Conservation (phyloP, 2,797 vertebrate genomes). For the Spinus olivaceus region DNA sequence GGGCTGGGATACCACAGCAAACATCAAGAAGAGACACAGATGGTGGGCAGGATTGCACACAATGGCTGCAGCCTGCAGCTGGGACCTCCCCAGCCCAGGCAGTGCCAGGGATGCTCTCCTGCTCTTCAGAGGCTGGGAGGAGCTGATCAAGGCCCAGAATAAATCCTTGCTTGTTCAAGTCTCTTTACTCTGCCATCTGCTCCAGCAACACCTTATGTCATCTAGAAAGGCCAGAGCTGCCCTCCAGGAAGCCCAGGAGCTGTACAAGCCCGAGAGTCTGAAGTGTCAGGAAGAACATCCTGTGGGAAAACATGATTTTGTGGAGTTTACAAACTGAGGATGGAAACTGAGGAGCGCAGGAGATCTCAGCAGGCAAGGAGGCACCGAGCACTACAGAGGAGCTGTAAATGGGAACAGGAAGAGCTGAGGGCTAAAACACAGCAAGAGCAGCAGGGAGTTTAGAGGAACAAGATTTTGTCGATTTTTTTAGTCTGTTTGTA, state of each 20-base stretch:
- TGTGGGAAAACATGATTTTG: not conserved
- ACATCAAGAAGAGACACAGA: not conserved
- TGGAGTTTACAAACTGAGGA: not conserved
- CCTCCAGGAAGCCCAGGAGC: slow-evolving; percentile 33
- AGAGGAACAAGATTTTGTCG: not conserved
- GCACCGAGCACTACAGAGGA: not conserved
- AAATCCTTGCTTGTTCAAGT: not conserved
- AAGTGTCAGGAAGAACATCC: not conserved
- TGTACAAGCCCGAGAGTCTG: not conserved
- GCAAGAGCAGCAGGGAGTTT: not conserved
- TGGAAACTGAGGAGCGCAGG: not conserved
- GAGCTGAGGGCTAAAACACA: slow-evolving; percentile 19
- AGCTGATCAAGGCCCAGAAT: not conserved
- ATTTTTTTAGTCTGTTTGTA: not conserved
- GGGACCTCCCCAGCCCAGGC: not conserved
- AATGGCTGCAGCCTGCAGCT: not conserved
- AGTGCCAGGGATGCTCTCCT: not conserved
- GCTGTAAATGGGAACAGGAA: slow-evolving; percentile 27
- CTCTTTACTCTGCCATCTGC: slow-evolving; percentile 21
- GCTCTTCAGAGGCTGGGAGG: not conserved
- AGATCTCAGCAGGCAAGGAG: not conserved
- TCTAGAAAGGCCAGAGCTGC: slow-evolving; percentile 24
- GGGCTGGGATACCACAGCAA: not conserved
- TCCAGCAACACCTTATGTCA: not conserved
- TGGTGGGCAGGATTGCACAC: not conserved